A percentile compares a stretch with the other conserved stretches of the same genome.
These are phyloP conservation scores for Acrocephalus scirpaceus DNA, from an alignment of 2,797 vertebrate genomes.

Conservation along the genomic window DNA sequence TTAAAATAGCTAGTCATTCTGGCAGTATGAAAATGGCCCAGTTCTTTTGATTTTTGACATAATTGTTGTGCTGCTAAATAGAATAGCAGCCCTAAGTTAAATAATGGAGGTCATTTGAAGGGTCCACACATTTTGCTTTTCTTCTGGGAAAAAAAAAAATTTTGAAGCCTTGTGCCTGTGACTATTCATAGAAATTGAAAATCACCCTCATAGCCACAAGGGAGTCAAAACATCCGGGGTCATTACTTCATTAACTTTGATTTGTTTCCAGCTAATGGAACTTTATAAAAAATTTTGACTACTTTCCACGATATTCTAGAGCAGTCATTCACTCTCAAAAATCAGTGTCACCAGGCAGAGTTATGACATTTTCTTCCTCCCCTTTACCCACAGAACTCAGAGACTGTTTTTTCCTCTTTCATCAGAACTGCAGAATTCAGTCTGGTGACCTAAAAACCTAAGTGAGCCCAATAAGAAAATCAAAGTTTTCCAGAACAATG, in stretches of 20 bases:
- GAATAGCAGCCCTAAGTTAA: neutral
- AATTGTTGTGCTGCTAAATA: neutral
- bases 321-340: neutral
- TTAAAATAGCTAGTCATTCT: neutral
- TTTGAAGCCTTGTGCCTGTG: neutral
- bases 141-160: neutral
- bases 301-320: neutral
- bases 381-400: neutral
- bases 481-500: neutral
- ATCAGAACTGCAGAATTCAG: neutral
- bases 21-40: neutral
- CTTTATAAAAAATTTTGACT: neutral
- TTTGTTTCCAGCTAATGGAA: neutral
- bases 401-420: neutral
- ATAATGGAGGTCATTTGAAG: neutral
- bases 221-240: neutral
- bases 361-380: neutral
- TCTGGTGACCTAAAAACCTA: neutral
- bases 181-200: neutral
- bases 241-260: neutral
- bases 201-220: neutral
- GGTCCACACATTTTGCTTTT: neutral
- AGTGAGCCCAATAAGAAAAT: neutral
- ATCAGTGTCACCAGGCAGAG: neutral
- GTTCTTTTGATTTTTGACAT: neutral